A percentile compares a stretch with the other conserved stretches of the same genome.
Evolutionary conservation across 2,888 invertebrate species (phyloP).

Genomic region (Salpingus planirostris): DNA sequence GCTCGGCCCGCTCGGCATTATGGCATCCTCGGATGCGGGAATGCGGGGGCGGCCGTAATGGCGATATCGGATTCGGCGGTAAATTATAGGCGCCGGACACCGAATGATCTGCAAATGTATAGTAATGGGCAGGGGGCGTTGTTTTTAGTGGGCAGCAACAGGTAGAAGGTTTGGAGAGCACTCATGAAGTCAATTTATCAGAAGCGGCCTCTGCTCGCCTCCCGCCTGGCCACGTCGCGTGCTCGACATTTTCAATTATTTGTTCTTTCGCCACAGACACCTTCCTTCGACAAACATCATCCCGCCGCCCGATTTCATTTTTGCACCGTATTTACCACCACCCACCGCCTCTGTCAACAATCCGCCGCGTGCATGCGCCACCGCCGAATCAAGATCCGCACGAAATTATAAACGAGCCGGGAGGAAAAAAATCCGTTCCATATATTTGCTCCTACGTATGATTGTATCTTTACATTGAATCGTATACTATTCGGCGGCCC

Average conservation of each 20-base stretch:
- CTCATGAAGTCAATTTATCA: constrained; percentile 36
- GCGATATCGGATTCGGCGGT: constrained; percentile 11
- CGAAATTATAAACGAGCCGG: too few relatives aligned
- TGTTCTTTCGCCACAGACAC: constrained; percentile 18
- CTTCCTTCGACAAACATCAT: constrained; percentile 14
- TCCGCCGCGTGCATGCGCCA: too few relatives aligned
- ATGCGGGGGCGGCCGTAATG: too few relatives aligned
- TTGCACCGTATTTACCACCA: constrained; percentile 6
- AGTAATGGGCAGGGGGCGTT: constrained; percentile 25
- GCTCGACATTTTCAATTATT: constrained; percentile 27
- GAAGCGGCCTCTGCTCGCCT: constrained; percentile 21
- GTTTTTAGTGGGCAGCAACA: constrained; percentile 33
- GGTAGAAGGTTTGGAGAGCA: constrained; percentile 33
- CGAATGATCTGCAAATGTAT: constrained; percentile 21
- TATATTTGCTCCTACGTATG: too few relatives aligned
- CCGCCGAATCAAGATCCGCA: too few relatives aligned
- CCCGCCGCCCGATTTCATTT: constrained; percentile 10
- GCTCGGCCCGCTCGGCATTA: constrained; percentile 5
- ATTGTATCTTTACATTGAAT: too few relatives aligned
- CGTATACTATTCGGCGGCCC: too few relatives aligned
- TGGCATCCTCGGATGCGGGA: too few relatives aligned
- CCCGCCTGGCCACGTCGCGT: constrained; percentile 19
- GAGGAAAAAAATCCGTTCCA: too few relatives aligned
- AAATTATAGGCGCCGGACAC: constrained; percentile 16
- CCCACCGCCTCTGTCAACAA: too few relatives aligned